A percentile compares a stretch with the other conserved stretches of the same genome.
These are phyloP conservation scores for Ormyrus thymus DNA, from an alignment of 2,888 invertebrate species.

Conservation along the genomic window DNA sequence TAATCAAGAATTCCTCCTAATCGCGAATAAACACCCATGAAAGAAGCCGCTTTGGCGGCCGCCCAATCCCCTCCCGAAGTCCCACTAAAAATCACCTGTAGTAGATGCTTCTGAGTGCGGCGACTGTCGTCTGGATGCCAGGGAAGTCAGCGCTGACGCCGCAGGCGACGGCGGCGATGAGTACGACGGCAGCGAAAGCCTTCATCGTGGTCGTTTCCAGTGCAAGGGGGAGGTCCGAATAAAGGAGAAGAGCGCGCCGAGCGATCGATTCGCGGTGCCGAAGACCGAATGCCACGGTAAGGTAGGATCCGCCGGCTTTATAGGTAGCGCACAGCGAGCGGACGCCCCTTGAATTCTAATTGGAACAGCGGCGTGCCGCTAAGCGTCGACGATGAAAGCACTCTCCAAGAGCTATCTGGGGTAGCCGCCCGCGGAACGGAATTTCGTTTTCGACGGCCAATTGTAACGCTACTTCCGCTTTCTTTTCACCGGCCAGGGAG, in stretches of 20 bases:
- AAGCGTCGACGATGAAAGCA: constrained; percentile 70
- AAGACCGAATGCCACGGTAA: constrained; percentile 72
- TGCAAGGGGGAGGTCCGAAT: no score
- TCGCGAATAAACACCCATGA: no score
- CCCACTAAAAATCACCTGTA: constrained; percentile 63
- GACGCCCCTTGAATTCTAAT: constrained; percentile 52
- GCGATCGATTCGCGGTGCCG: constrained; percentile 70
- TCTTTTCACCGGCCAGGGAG: background rate
- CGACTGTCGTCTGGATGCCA: constrained; percentile 65
- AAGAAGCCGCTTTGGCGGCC: no score
- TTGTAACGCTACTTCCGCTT: constrained; percentile 54
- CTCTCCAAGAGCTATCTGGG: constrained; percentile 60
- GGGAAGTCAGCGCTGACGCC: constrained; percentile 59
- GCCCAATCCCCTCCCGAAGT: no score
- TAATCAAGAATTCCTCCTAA: no score
- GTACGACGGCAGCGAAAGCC: constrained; percentile 63
- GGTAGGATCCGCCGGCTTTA: constrained; percentile 71
- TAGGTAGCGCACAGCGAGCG: constrained; percentile 63
- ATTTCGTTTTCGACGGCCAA: constrained; percentile 57
- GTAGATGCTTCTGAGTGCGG: constrained; percentile 69
- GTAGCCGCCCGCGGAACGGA: constrained; percentile 34
- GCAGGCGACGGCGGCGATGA: constrained; percentile 60
- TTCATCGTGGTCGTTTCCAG: constrained; percentile 64
- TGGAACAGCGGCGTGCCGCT: constrained; percentile 60
- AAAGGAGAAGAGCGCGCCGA: constrained; percentile 44